A percentile compares a stretch with the other conserved stretches of the same genome.
Conservation (phyloP, 2,797 vertebrate genomes). For the Masticophis lateralis region DNA sequence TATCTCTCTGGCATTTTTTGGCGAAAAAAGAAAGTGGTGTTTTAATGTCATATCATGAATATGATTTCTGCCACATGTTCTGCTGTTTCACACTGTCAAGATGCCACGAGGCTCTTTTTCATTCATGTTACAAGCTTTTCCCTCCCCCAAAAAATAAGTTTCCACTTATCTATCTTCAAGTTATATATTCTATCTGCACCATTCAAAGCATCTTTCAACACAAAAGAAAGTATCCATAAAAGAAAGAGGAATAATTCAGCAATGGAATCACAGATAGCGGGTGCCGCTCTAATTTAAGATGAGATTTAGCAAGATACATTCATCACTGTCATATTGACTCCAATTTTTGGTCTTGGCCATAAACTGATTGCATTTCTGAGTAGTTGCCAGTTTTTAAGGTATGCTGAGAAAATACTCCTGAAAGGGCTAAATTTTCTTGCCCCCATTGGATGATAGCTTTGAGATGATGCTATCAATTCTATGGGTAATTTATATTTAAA, state of each 20-base stretch:
- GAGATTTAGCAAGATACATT: neutral
- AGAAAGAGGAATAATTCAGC: neutral
- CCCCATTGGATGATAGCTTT: neutral
- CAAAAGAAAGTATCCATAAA: neutral
- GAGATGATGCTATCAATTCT: neutral
- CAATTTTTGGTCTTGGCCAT: neutral
- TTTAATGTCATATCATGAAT: conserved; percentile 50
- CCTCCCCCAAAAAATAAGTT: neutral
- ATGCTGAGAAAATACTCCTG: neutral
- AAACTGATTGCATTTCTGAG: neutral
- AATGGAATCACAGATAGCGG: neutral
- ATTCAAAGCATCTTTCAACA: neutral
- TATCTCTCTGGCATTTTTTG: conserved; percentile 52
- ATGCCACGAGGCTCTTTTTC: conserved; percentile 25
- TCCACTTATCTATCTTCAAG: neutral
- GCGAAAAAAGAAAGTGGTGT: conserved; percentile 38
- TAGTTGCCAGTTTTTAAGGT: neutral
- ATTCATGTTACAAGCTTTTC: neutral
- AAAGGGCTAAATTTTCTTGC: neutral
- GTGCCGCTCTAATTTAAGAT: neutral
- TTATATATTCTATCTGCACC: neutral
- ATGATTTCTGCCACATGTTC: conserved; percentile 43
- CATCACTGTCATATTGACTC: neutral
- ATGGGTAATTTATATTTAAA: neutral
- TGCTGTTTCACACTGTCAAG: conserved; percentile 41